Percentiles rank a stretch among this genome's conserved stretches.
Evolutionary conservation across 2,797 vertebrate species (phyloP).

Genomic region (Catharus ustulatus): DNA sequence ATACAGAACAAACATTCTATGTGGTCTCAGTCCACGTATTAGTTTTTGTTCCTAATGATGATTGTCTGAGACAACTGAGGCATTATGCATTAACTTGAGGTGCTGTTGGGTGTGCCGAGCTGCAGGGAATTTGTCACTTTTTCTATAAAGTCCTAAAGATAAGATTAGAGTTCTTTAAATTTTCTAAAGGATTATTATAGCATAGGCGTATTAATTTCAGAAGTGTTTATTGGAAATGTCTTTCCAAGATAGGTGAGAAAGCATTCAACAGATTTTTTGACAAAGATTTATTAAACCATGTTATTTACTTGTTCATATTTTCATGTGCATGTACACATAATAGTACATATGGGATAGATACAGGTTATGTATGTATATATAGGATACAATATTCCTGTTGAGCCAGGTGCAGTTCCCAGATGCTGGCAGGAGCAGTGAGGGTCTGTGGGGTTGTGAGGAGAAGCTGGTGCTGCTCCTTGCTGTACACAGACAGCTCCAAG

Average conservation of each 20-base stretch:
- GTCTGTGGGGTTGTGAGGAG: background rate
- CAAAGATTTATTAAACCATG: background rate
- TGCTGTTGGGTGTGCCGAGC: rapidly evolving
- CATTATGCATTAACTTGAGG: background rate
- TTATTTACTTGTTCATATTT: background rate
- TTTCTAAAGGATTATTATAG: background rate
- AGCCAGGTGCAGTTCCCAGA: background rate
- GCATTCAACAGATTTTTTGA: background rate
- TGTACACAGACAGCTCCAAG: too few species aligned
- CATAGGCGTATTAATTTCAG: background rate
- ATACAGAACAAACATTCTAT: background rate
- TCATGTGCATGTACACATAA: too few species aligned
- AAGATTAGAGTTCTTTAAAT: background rate
- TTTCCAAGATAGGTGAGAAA: rapidly evolving
- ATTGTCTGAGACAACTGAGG: background rate
- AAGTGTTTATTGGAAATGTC: background rate
- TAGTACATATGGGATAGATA: background rate
- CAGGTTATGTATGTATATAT: rapidly evolving
- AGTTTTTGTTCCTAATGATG: background rate
- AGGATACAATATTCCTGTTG: background rate
- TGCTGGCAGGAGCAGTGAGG: background rate
- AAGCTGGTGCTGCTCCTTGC: background rate
- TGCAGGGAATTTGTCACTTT: rapidly evolving
- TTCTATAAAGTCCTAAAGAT: background rate
- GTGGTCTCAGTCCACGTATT: background rate